Conservation (phyloP, 2,888 invertebrate genomes). For the Adela reaumurella region DNA sequence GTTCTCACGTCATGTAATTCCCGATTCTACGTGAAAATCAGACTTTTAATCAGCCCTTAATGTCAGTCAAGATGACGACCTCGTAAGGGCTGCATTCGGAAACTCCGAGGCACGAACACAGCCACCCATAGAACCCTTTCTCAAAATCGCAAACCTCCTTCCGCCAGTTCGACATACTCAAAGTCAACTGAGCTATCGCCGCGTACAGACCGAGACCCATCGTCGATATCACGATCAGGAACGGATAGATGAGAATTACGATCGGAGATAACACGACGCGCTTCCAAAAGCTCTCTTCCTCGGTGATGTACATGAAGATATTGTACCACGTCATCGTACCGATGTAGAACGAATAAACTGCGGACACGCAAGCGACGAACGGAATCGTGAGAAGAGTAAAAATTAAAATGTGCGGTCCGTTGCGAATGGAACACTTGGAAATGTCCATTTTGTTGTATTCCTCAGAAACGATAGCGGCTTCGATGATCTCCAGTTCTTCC, state of each 20-base stretch:
- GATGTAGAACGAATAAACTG: constrained; percentile 68
- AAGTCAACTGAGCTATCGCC: constrained; percentile 64
- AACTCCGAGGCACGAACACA: constrained; percentile 62
- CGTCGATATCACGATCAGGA: constrained; percentile 63
- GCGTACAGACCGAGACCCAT: constrained; percentile 65
- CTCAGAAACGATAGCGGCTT: constrained; percentile 58
- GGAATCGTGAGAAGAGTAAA: constrained; percentile 64
- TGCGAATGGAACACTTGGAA: constrained; percentile 51
- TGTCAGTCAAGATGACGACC: constrained; percentile 62
- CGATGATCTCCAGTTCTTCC: constrained; percentile 66
- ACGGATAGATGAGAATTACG: constrained; percentile 65
- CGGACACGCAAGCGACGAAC: constrained; percentile 60
- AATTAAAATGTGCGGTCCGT: constrained; percentile 64
- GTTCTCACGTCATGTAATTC: too few species aligned
- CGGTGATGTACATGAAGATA: constrained; percentile 65
- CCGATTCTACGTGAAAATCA: too few species aligned
- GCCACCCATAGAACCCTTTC: constrained; percentile 77
- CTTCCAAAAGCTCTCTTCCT: constrained; percentile 61
- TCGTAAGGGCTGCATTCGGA: constrained; percentile 76
- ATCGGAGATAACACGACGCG: constrained; percentile 64
- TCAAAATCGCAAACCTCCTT: constrained; percentile 71
- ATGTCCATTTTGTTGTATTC: constrained; percentile 56
- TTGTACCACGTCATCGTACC: constrained; percentile 77
- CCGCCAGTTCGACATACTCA: constrained; percentile 65
- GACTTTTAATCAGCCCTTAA: constrained; percentile 21